Percentiles rank a stretch among this genome's conserved stretches.
Evolutionary conservation across 2,113 vertebrate genomes (phyloP).

Genomic region (Urocynchramus pylzowi): DNA sequence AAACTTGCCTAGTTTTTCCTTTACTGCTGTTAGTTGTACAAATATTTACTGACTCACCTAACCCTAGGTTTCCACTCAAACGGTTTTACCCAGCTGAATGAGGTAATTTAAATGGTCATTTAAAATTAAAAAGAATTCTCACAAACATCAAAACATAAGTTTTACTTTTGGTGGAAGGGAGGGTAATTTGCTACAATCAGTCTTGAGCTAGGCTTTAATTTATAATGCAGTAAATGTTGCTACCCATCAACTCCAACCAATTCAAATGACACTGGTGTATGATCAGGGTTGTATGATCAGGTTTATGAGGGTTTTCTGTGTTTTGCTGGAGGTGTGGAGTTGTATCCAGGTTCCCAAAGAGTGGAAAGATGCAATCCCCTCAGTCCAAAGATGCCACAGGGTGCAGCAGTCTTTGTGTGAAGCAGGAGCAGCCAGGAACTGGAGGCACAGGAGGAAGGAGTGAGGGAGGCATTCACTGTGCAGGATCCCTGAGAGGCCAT

Average conservation of each 20-base stretch:
- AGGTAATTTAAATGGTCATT: neutral
- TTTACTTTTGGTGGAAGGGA: neutral
- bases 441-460: neutral
- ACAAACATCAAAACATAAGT: neutral
- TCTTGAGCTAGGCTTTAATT: neutral
- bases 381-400: neutral
- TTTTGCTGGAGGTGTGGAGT: neutral
- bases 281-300: neutral
- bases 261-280: neutral
- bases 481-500: neutral
- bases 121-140: neutral
- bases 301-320: neutral
- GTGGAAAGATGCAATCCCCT: neutral
- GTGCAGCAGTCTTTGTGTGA: neutral
- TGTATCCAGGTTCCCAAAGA: neutral
- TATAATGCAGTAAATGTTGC: neutral
- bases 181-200: neutral
- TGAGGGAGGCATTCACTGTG: neutral
- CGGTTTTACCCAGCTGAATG: neutral
- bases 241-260: neutral
- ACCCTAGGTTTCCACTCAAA: neutral
- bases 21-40: slow-evolving; percentile 19
- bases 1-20: slow-evolving; percentile 50
- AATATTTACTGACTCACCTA: slow-evolving; percentile 54
- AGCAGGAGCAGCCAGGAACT: neutral